Evolutionary conservation across 2,888 invertebrate species (phyloP), one percentile per base, ranked within the genome.

Genomic region (Rotaria socialis): DNA sequence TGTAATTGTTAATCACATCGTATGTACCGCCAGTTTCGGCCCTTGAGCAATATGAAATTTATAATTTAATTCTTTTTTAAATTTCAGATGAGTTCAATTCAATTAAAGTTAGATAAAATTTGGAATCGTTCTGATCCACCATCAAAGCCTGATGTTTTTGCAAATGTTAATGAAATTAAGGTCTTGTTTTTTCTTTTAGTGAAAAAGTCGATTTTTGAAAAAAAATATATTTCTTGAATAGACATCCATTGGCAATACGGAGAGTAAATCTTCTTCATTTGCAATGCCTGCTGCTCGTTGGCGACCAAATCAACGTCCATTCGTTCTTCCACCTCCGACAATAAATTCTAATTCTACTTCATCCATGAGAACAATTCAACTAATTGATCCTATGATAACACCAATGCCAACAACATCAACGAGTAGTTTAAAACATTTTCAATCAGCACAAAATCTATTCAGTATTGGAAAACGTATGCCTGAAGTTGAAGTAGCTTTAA

Each of bases 401-500:
- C 67, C 67, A 35, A 67, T 6, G 10, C 14, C 27, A 67, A 27
- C 67, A 16, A 67, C 27, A 67, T 14, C 67, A 16, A 67, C 35
- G 0, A 67, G 67, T 35, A 67, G 67, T 35, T 67, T 67, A 67
- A 67, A 67, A 67, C 67, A 67, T 67, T 35, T 67, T 11, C 67
- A 67, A 67, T 67, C 67, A 67, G 67, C 67, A 14, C 67, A 67
- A 16, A 67, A 67, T 67, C 16, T 67, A 67, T 67, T 67, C 35
- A 67, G 67, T 67, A 67, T 67, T 67, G 67, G 67, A 27, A 67
- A 67, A 67, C 67, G 67, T 11, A 67, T 67, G 67, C 67, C 67
- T 27, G 67, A 67, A 16, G 67, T 67, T 14, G 67, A 67, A 67
- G 14, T 67, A 35, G 67, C 67, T 27, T 67, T 67, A 6, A 67